Conservation (phyloP, 2,113 vertebrate species). For the Hemiprocne comata region DNA sequence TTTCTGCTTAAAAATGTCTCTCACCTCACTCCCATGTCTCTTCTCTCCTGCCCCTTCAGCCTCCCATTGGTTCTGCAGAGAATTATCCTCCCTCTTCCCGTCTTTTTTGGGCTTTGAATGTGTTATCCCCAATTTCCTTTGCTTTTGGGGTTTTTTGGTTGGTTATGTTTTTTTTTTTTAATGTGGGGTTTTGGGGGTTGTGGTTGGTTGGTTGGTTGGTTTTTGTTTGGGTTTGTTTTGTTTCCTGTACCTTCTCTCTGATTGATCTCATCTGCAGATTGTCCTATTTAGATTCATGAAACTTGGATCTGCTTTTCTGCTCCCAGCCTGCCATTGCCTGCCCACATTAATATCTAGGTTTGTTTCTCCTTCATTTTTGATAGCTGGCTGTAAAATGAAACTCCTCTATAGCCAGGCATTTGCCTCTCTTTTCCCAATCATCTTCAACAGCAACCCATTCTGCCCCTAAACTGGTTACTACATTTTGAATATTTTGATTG, state of each 20-base stretch:
- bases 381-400: background rate
- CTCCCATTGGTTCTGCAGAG: background rate
- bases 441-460: background rate
- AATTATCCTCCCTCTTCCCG: background rate
- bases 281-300: background rate
- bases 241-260: background rate
- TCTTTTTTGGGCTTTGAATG: background rate
- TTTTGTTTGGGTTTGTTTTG: background rate
- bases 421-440: background rate
- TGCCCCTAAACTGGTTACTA: background rate
- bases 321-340: background rate
- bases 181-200: too few species aligned
- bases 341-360: background rate
- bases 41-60: background rate
- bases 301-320: background rate
- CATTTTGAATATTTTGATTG: conserved; percentile 13
- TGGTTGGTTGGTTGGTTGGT: background rate
- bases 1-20: background rate
- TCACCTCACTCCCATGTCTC: background rate
- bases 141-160: background rate
- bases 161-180: too few species aligned
- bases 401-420: background rate
- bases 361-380: background rate
- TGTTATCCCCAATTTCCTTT: background rate
- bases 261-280: background rate